phyloP scores from a whole-genome alignment of 2,888 invertebrate species.

The Acanthoscelides obtectus region DNA sequence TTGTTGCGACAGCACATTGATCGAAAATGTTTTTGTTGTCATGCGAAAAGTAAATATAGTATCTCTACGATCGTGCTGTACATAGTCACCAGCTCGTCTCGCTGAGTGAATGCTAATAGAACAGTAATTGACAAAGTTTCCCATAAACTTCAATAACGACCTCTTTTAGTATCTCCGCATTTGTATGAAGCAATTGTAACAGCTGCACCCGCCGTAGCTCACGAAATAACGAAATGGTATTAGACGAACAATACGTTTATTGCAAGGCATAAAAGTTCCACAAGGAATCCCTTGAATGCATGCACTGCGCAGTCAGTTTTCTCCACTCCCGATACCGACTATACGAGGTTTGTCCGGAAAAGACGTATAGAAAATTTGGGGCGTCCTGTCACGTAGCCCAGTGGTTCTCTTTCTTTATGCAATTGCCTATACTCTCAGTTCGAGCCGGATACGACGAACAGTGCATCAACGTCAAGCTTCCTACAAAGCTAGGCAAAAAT shows the following conservation, averaged over 20 bases:
- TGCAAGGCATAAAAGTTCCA: background rate
- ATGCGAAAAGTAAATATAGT: too few relatives aligned
- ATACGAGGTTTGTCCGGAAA: too few relatives aligned
- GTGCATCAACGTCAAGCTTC: too few relatives aligned
- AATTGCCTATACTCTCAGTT: too few relatives aligned
- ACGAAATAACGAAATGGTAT: background rate
- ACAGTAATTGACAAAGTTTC: background rate
- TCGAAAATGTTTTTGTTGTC: too few relatives aligned
- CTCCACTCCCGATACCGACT: background rate
- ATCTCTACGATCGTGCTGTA: too few relatives aligned
- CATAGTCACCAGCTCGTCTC: background rate
- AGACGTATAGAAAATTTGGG: too few relatives aligned
- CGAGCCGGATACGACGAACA: too few relatives aligned
- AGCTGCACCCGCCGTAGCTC: background rate
- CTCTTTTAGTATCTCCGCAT: background rate
- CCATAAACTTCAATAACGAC: background rate
- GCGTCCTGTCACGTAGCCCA: too few relatives aligned
- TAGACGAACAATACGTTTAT: background rate
- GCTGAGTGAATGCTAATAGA: background rate
- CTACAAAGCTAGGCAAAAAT: too few relatives aligned
- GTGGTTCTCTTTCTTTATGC: too few relatives aligned
- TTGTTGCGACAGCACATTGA: too few relatives aligned
- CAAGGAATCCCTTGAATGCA: background rate
- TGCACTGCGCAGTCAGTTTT: background rate
- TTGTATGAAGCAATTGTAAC: background rate